Evolutionary conservation across 2,797 vertebrate genomes (phyloP).

Genomic region (Limosa lapponica): DNA sequence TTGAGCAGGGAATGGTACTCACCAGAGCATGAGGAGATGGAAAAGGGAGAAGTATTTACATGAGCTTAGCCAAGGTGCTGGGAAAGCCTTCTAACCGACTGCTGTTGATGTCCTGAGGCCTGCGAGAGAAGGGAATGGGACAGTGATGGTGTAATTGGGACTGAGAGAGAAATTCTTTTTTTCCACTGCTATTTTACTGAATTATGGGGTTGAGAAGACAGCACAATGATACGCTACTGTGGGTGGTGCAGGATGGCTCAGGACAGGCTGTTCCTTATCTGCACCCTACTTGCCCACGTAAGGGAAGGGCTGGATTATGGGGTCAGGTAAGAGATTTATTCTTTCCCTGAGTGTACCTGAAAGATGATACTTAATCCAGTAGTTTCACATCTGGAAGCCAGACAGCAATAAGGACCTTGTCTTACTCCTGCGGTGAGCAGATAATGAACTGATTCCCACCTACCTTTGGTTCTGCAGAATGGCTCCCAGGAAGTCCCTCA

Average conservation of each 20-base stretch:
- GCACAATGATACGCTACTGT: background rate
- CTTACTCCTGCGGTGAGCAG: background rate
- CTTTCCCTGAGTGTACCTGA: background rate
- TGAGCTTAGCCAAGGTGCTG: conserved; percentile 41
- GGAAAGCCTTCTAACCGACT: background rate
- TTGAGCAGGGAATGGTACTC: background rate
- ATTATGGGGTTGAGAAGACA: background rate
- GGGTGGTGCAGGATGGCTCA: background rate
- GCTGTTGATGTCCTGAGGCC: conserved; percentile 28
- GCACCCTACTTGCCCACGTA: background rate
- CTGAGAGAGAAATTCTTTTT: background rate
- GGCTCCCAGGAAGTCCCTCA: conserved; percentile 71
- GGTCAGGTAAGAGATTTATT: background rate
- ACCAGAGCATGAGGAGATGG: background rate
- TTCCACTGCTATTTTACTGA: background rate
- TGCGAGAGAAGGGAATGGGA: background rate
- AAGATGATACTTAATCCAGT: background rate
- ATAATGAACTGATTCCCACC: background rate
- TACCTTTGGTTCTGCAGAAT: conserved; percentile 71
- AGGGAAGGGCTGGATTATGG: background rate
- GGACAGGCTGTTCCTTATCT: background rate
- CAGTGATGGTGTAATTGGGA: background rate
- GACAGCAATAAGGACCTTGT: background rate
- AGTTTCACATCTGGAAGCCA: background rate
- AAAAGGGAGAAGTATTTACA: conserved; percentile 5